Evolutionary conservation across 2,113 vertebrate genomes (phyloP).

Genomic region (Myanophis thanlyinensis): DNA sequence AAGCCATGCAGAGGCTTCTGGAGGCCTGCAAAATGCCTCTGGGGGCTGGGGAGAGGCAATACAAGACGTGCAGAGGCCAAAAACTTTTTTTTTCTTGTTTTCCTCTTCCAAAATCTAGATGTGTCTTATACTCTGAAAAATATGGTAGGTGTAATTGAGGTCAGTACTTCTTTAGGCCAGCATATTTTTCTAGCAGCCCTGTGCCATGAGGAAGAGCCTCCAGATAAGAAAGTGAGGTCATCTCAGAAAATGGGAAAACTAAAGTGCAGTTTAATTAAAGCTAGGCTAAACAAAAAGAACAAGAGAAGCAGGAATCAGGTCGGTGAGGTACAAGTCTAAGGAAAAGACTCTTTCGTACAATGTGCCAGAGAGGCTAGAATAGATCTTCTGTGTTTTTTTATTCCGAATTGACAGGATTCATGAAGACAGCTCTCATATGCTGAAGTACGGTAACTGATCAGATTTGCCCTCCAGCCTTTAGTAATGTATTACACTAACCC

Average conservation of each 20-base stretch:
- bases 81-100: too few species aligned
- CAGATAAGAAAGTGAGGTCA: not conserved
- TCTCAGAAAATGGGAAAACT: not conserved
- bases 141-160: not conserved
- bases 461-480: not conserved
- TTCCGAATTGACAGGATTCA: not conserved
- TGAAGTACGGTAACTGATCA: not conserved
- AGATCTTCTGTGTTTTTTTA: not conserved
- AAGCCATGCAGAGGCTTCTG: too few species aligned
- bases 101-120: too few species aligned
- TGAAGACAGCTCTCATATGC: not conserved
- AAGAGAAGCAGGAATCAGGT: not conserved
- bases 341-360: not conserved
- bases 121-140: too few species aligned
- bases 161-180: not conserved
- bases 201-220: not conserved
- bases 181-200: not conserved
- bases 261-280: not conserved
- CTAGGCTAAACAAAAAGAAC: not conserved
- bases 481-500: not conserved
- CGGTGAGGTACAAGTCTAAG: not conserved
- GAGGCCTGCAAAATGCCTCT: too few species aligned
- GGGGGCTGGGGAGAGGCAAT: too few species aligned
- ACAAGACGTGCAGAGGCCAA: too few species aligned
- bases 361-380: not conserved